Evolutionary conservation across 2,113 vertebrate species (phyloP).

Genomic region (Phainopepla nitens): DNA sequence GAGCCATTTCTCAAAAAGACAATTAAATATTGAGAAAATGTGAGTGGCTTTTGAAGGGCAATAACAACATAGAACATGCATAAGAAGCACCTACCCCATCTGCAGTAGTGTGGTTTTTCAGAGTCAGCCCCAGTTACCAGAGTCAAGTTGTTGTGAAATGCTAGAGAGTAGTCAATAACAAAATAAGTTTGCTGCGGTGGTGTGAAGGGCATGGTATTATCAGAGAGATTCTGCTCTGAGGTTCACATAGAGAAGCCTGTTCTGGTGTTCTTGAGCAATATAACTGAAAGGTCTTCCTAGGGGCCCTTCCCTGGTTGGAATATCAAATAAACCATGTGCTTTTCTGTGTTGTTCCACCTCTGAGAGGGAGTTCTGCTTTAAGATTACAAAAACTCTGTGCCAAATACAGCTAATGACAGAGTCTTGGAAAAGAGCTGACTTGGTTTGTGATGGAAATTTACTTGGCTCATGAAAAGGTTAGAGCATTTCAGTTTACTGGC

Average conservation of each 20-base stretch:
- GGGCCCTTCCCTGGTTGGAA: not conserved
- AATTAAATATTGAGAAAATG: not conserved
- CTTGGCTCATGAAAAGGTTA: not conserved
- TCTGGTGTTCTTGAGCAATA: not conserved
- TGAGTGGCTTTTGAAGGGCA: not conserved
- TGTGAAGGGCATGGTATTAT: not conserved
- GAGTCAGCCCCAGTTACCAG: not conserved
- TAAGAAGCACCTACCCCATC: not conserved
- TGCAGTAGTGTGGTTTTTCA: not conserved
- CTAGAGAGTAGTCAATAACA: not conserved
- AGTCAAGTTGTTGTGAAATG: not conserved
- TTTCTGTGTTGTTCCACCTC: not conserved
- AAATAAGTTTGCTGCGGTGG: not conserved
- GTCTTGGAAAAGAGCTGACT: not conserved
- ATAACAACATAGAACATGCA: not conserved
- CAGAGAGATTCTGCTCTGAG: not conserved
- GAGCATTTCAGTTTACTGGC: not conserved
- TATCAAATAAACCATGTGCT: not conserved
- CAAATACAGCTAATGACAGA: not conserved
- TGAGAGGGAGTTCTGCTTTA: not conserved
- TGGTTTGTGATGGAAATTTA: not conserved
- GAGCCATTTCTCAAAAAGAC: not conserved
- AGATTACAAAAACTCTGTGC: not conserved
- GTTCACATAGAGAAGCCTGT: not conserved
- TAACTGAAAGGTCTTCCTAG: not conserved